Percentiles rank a stretch among this genome's conserved stretches.
Conservation (phyloP, 2,113 vertebrate genomes). For the Halcyon malimbica region DNA sequence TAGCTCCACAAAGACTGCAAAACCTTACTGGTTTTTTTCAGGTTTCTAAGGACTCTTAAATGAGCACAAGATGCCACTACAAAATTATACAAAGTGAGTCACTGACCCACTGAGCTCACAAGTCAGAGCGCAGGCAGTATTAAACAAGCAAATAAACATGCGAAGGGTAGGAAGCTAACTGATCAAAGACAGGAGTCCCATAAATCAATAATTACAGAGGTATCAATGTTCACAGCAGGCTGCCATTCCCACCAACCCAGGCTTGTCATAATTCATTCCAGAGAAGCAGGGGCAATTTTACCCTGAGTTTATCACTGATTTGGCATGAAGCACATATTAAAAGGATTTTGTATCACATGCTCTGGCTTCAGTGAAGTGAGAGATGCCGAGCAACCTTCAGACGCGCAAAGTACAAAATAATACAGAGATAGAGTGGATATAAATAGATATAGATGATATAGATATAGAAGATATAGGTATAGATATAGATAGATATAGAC, state of each 20-base stretch:
- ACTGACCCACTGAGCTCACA: neutral
- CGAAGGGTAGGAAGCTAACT: neutral
- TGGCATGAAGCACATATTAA: slow-evolving; percentile 33
- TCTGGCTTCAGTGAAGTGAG: slow-evolving; percentile 43
- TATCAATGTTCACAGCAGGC: neutral
- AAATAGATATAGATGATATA: too few relatives aligned
- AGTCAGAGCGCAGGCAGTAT: neutral
- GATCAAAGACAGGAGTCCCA: neutral
- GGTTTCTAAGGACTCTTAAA: neutral
- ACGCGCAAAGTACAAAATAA: neutral
- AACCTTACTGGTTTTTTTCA: neutral
- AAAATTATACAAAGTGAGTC: neutral
- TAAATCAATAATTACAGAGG: slow-evolving; percentile 25
- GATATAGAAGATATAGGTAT: too few relatives aligned
- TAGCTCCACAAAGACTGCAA: neutral
- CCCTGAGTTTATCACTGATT: slow-evolving; percentile 45
- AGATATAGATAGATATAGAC: too few relatives aligned
- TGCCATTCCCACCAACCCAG: neutral
- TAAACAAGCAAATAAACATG: neutral
- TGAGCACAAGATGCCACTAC: neutral
- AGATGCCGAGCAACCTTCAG: slow-evolving; percentile 44
- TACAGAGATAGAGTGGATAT: neutral
- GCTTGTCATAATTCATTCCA: slow-evolving; percentile 32
- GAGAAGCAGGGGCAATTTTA: slow-evolving; percentile 45
- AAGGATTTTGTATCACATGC: slow-evolving; percentile 27